Percentiles rank a stretch among this genome's conserved stretches.
These are phyloP conservation scores for Lutraria rhynchaena DNA, from an alignment of 1,140 invertebrate genomes.

Conservation along the genomic window DNA sequence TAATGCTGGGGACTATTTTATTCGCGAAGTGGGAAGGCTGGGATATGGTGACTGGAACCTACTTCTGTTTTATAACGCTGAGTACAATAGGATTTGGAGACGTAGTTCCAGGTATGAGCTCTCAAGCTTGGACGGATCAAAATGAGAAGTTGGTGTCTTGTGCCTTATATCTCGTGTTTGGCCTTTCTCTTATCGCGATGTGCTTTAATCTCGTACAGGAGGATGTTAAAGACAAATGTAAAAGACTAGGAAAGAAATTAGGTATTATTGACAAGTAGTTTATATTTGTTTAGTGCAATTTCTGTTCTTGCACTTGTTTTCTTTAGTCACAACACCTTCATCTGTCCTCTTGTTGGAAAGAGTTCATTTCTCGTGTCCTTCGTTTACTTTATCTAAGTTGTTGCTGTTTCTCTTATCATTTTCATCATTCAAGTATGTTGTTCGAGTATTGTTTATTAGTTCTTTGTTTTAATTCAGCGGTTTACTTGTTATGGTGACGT, in stretches of 20 bases:
- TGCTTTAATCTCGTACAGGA: conserved; percentile 99
- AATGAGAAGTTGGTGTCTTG: conserved; percentile 79
- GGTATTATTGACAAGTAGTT: conserved; percentile 73
- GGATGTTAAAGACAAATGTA: conserved; percentile 90
- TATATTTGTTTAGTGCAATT: too few relatives aligned
- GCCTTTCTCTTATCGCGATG: conserved; percentile 99
- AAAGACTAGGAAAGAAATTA: conserved; percentile 83
- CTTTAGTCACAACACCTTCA: too few relatives aligned
- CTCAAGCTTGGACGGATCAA: conserved; percentile 72
- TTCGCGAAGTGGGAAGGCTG: conserved; percentile 81
- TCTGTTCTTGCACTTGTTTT: too few relatives aligned
- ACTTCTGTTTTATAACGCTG: conserved; percentile 95
- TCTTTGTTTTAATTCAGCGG: too few relatives aligned
- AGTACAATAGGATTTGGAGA: conserved; percentile 94
- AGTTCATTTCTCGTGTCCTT: too few relatives aligned
- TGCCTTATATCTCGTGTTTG: conserved; percentile 87
- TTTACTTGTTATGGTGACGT: too few relatives aligned
- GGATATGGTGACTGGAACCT: conserved; percentile 95
- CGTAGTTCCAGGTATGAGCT: conserved; percentile 87
- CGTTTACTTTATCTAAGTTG: too few relatives aligned
- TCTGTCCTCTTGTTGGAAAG: too few relatives aligned
- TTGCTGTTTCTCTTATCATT: too few relatives aligned
- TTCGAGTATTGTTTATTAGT: too few relatives aligned
- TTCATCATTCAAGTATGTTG: too few relatives aligned
- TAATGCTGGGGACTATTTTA: conserved; percentile 80